These are phyloP conservation scores for Drosophila nr. fundita DNA, from an alignment of 2,888 invertebrate species.

Conservation along the genomic window DNA sequence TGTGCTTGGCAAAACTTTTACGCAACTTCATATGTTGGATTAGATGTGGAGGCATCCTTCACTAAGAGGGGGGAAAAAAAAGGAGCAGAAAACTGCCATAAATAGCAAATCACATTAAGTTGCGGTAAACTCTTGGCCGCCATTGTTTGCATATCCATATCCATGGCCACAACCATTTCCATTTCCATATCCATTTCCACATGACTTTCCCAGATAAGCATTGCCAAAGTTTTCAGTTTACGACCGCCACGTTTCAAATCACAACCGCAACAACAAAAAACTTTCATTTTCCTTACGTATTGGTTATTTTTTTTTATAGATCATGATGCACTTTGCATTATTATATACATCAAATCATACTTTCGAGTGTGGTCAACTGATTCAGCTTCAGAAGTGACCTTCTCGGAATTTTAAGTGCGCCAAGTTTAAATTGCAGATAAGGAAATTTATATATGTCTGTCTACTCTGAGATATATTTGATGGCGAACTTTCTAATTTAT, in stretches of 20 bases:
- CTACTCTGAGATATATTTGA: background rate
- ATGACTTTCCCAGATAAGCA: slow-evolving; percentile 64
- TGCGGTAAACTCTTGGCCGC: slow-evolving; percentile 62
- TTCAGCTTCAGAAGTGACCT: slow-evolving; percentile 8
- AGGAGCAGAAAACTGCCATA: slow-evolving; percentile 52
- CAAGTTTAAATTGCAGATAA: background rate
- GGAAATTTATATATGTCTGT: background rate
- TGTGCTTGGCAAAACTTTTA: slow-evolving; percentile 68
- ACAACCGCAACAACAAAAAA: slow-evolving; percentile 22
- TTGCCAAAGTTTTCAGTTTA: slow-evolving; percentile 72
- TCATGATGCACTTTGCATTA: slow-evolving; percentile 21
- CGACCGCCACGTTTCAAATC: slow-evolving; percentile 64
- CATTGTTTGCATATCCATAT: slow-evolving; percentile 60
- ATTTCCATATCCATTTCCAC: slow-evolving; percentile 53
- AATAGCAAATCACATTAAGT: slow-evolving; percentile 81
- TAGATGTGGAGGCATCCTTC: slow-evolving; percentile 51
- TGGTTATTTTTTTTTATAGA: slow-evolving; percentile 15
- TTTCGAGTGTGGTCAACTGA: slow-evolving; percentile 25
- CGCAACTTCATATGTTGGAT: slow-evolving; percentile 79
- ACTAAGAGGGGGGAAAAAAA: slow-evolving; percentile 2
- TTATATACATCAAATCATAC: slow-evolving; percentile 25
- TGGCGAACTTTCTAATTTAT: background rate
- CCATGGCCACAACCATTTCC: slow-evolving; percentile 41
- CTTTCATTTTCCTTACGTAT: slow-evolving; percentile 36
- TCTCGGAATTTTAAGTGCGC: background rate